These are phyloP conservation scores for Alca torda DNA, from an alignment of 2,797 vertebrate species.

Conservation along the genomic window DNA sequence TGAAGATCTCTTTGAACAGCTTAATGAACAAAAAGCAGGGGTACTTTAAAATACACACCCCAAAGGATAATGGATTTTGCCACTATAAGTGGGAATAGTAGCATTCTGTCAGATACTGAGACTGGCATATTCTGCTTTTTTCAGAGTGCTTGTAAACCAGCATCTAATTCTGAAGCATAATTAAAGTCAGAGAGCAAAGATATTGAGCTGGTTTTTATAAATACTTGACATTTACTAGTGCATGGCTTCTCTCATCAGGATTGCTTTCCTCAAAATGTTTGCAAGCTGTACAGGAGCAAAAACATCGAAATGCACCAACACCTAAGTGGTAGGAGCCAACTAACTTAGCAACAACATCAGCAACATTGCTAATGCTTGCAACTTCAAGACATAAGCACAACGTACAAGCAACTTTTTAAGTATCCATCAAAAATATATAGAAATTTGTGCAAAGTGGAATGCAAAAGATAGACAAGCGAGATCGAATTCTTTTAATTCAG, in stretches of 20 bases:
- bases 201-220: neutral
- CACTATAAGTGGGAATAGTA: neutral
- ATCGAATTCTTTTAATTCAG: neutral
- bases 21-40: neutral
- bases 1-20: neutral
- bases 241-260: constrained; percentile 34
- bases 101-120: neutral
- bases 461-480: neutral
- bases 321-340: neutral
- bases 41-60: neutral
- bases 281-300: constrained; percentile 24
- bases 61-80: neutral
- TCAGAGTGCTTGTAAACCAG: neutral
- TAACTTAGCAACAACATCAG: neutral
- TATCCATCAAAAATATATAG: neutral
- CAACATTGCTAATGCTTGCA: neutral
- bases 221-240: constrained; percentile 48
- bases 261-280: constrained; percentile 50
- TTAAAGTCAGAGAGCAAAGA: neutral
- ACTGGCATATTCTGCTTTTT: constrained; percentile 1
- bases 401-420: neutral
- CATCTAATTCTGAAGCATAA: constrained; percentile 5
- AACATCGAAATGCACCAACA: constrained; percentile 22
- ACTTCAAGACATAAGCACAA: neutral
- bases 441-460: neutral